These are phyloP conservation scores for Artibeus lituratus DNA, from an alignment of 2,797 vertebrate species.

Conservation along the genomic window DNA sequence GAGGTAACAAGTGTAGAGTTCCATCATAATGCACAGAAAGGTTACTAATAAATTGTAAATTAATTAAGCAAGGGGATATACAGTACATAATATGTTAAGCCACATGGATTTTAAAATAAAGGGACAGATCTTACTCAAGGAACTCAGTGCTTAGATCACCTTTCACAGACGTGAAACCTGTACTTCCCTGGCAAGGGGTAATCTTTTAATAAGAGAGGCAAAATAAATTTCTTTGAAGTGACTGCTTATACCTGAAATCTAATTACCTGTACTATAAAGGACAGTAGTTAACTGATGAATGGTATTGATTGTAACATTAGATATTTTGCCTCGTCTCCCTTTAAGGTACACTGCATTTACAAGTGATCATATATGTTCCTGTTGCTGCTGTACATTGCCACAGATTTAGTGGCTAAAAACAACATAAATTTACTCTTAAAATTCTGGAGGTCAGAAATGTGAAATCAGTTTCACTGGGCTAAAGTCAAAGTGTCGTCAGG, in stretches of 20 bases:
- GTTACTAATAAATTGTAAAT: neutral
- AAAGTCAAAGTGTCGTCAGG: neutral
- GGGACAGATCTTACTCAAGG: neutral
- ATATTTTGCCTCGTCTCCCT: neutral
- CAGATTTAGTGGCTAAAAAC: neutral
- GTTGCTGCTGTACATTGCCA: neutral
- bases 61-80: neutral
- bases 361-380: neutral
- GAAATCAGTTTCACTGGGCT: neutral
- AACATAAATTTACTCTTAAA: neutral
- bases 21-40: conserved; percentile 76
- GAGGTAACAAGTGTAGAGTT: conserved; percentile 91
- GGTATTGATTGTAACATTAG: neutral
- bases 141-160: neutral
- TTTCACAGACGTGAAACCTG: neutral
- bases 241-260: neutral
- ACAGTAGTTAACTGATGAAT: neutral
- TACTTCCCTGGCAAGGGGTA: neutral
- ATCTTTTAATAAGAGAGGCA: neutral
- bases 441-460: neutral
- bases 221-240: neutral
- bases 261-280: neutral
- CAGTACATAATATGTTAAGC: neutral
- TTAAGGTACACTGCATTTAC: neutral
- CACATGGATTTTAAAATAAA: neutral